Base-by-base conservation (phyloP, 2,797 vertebrate genomes). In the Orientallactaga sibirica region DNA sequence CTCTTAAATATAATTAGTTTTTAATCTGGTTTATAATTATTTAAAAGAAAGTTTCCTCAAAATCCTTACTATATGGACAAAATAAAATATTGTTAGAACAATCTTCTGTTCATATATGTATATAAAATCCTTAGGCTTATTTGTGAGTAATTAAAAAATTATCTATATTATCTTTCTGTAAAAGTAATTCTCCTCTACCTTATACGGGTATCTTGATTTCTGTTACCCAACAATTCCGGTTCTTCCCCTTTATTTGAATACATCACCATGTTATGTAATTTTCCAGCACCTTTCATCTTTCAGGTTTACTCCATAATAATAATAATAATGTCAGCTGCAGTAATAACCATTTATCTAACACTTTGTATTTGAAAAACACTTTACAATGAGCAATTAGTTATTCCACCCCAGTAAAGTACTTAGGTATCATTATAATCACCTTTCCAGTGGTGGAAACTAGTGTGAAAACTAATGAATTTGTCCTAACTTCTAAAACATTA, bases 301-400 rank as follows among this genome's bases (percentile, higher is more conserved):
- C 88, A 81, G 48, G 27, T 87, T 94, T 85, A 78, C 62, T 91
- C 71, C 64, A 68, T 82, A 93, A 83, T 89, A 86, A 95, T 95
- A 88, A 81, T 92, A 86, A 81, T 73, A 82, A 94, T 90, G 87
- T 80, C 25, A 94, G 93, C 61, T 93, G 67, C 15, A 87, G 76
- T 95, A 94, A 96, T 71, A 93, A 80, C 25, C 80, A 94, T 71
- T 71, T 95, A 91, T 91, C 61, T 74, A 76, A 91, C 71, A 92
- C 52, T 95, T 90, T 93, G 84, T 90, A 92, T 91, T 93, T 92
- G 43, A 88, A 95, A 93, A 93, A 83, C 43, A 90, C 55, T 89
- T 95, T 86, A 89, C 64, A 94, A 93, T 90, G 67, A 93, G 37
- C 48, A 94, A 91, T 96, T 96, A 93, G 81, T 92, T 91, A 93